Conservation (phyloP, 2,797 vertebrate species). For the Coilia nasus region DNA sequence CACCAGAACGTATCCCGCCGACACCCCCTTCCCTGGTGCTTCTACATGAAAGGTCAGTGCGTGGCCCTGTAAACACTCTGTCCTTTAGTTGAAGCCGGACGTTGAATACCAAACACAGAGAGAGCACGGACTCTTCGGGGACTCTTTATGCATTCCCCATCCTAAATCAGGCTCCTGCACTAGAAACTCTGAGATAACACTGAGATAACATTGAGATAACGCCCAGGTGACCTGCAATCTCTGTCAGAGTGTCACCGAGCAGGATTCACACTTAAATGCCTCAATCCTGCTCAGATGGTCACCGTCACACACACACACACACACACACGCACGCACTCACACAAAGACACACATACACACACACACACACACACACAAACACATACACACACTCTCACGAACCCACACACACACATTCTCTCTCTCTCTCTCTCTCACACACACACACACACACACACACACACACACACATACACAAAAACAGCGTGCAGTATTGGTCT, state of each 20-base stretch:
- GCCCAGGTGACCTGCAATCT: background rate
- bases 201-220: background rate
- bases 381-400: too few species aligned
- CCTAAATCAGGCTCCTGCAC: background rate
- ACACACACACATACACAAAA: too few species aligned
- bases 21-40: background rate
- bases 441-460: too few species aligned
- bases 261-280: background rate
- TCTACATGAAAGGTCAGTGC: background rate
- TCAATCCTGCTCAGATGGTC: background rate
- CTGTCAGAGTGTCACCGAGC: background rate
- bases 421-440: too few species aligned
- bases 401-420: too few species aligned
- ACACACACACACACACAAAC: too few species aligned
- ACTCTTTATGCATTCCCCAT: slow-evolving; percentile 4
- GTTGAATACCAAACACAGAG: background rate
- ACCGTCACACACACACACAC: background rate
- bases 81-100: background rate
- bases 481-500: too few species aligned
- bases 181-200: background rate
- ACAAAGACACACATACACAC: too few species aligned
- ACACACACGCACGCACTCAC: too few species aligned
- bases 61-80: background rate
- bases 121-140: background rate
- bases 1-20: too few species aligned